Conservation (phyloP, 2,888 invertebrate genomes). For the Tholera decimalis region DNA sequence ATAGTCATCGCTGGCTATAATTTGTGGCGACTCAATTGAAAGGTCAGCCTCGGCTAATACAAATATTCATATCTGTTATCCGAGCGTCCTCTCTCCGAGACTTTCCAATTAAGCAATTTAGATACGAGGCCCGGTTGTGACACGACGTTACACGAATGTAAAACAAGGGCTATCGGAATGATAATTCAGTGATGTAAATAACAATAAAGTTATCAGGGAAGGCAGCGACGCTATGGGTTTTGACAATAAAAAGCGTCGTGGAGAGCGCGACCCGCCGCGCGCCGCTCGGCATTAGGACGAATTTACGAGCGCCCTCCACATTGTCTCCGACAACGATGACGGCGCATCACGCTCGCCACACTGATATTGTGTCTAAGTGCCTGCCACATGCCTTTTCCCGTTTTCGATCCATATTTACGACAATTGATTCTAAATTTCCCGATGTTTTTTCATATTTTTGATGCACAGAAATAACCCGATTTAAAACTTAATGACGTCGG, state of each 20-base stretch:
- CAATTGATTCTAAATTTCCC: constrained; percentile 17
- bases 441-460: not conserved
- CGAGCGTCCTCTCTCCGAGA: constrained; percentile 80
- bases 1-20: constrained; percentile 72
- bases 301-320: constrained; percentile 81
- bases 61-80: constrained; percentile 81
- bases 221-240: constrained; percentile 86
- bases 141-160: constrained; percentile 88
- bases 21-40: constrained; percentile 80
- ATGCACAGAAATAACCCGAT: not conserved
- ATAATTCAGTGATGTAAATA: constrained; percentile 90
- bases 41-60: constrained; percentile 78
- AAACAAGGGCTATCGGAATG: constrained; percentile 89
- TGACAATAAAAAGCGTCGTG: constrained; percentile 89
- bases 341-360: constrained; percentile 54
- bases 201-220: constrained; percentile 90
- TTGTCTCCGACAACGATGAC: constrained; percentile 59
- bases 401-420: constrained; percentile 46
- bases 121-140: constrained; percentile 84
- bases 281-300: constrained; percentile 76
- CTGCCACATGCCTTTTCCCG: constrained; percentile 39
- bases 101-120: constrained; percentile 91
- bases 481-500: not conserved
- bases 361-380: constrained; percentile 60
- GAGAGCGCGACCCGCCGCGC: constrained; percentile 81